A percentile compares a stretch with the other conserved stretches of the same genome.
Evolutionary conservation across 2,888 invertebrate species (phyloP).

Genomic region (Bembecia ichneumoniformis): DNA sequence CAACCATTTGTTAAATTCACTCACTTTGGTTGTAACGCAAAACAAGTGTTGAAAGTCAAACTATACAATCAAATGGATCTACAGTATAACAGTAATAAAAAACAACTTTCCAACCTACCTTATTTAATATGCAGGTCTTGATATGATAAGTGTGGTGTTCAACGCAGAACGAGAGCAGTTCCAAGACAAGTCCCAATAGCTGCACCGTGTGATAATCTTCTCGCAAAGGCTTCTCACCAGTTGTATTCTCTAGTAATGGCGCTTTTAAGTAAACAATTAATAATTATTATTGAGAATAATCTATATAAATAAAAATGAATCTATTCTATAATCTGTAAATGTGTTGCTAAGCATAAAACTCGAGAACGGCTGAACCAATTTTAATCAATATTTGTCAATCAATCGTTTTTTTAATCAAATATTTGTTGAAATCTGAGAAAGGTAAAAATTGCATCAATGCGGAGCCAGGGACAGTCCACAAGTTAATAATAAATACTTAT

Average conservation of each 20-base stretch:
- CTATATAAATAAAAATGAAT: not conserved
- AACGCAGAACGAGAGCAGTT: constrained; percentile 97
- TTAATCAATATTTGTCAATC: not conserved
- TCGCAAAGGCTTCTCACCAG: constrained; percentile 88
- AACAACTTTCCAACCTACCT: constrained; percentile 45
- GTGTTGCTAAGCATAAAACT: not conserved
- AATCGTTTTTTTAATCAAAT: not conserved
- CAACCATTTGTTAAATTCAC: too few species aligned
- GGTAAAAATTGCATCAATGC: too few species aligned
- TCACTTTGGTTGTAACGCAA: too few species aligned
- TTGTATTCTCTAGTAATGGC: constrained; percentile 94
- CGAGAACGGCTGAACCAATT: not conserved
- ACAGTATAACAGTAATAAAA: too few species aligned
- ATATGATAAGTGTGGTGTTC: constrained; percentile 99
- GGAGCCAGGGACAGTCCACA: too few species aligned
- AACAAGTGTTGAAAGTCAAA: too few species aligned
- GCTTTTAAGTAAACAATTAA: constrained; percentile 60
- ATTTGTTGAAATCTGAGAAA: too few species aligned
- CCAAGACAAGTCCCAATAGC: constrained; percentile 92
- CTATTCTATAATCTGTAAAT: not conserved
- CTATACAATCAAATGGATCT: too few species aligned
- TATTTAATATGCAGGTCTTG: constrained; percentile 97
- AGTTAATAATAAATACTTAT: too few species aligned
- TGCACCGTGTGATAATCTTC: constrained; percentile 99
- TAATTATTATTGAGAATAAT: not conserved